A percentile compares a stretch with the other conserved stretches of the same genome.
phyloP scores from a whole-genome alignment of 2,888 invertebrate genomes.

The Thereva unica region DNA sequence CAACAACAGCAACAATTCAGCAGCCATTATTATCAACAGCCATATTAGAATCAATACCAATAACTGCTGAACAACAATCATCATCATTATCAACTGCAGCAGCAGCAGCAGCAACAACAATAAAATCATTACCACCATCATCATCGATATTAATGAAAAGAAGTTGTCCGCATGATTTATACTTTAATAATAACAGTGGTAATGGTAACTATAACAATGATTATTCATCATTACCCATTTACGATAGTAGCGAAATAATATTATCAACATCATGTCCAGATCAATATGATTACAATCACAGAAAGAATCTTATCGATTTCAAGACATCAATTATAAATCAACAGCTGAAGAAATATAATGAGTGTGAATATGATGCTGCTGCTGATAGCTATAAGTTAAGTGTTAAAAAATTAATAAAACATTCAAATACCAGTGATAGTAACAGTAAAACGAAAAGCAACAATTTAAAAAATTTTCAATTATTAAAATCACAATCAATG shows the following conservation, averaged over 20 bases:
- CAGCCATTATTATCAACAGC: no score
- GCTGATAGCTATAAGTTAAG: no score
- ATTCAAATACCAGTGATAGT: no score
- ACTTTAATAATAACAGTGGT: neutral
- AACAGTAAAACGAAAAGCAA: neutral
- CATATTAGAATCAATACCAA: no score
- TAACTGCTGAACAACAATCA: neutral
- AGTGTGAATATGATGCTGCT: neutral
- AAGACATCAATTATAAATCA: neutral
- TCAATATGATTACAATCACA: neutral
- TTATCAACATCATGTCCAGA: slow-evolving; percentile 18
- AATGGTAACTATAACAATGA: no score
- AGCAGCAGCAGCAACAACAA: neutral
- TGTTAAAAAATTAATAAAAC: no score
- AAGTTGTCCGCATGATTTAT: neutral
- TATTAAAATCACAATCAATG: slow-evolving; percentile 14
- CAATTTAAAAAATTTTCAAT: neutral
- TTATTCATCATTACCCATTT: neutral
- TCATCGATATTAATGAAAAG: neutral
- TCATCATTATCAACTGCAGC: neutral
- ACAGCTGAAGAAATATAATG: neutral
- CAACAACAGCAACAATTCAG: no score
- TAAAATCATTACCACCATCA: neutral
- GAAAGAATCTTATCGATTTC: neutral
- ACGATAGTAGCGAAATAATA: neutral